Percentiles rank a stretch among this genome's conserved stretches.
Conservation (phyloP, 1,140 invertebrate genomes). For the Zaprionus taronus region DNA sequence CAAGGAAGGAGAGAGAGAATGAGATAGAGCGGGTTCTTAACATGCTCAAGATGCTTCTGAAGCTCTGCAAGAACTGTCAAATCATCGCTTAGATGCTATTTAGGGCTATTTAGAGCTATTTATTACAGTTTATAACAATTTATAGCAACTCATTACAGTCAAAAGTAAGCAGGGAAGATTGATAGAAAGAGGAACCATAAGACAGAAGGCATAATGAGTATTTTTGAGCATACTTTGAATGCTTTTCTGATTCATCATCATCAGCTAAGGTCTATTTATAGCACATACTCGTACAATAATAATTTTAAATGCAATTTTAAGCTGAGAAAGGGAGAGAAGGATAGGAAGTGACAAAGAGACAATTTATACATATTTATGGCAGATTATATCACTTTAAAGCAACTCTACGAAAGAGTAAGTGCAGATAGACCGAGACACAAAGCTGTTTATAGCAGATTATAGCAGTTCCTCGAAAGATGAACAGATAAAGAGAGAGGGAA, state of each 20-base stretch:
- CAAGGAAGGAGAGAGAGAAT: not conserved
- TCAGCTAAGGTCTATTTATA: not conserved
- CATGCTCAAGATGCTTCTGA: constrained; percentile 6
- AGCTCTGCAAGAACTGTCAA: constrained; percentile 6
- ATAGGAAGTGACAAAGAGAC: not conserved
- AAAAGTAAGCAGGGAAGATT: too few species aligned
- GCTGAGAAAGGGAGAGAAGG: not conserved
- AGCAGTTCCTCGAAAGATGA: not conserved
- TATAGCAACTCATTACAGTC: not conserved
- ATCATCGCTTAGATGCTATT: not conserved
- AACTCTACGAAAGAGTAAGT: too few species aligned
- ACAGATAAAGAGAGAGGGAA: not conserved
- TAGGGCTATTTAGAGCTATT: not conserved
- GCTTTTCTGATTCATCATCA: too few species aligned
- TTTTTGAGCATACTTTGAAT: too few species aligned
- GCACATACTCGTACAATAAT: too few species aligned
- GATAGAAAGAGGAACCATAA: too few species aligned
- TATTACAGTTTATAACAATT: not conserved
- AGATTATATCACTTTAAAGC: not conserved
- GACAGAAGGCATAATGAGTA: too few species aligned
- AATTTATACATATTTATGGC: not conserved
- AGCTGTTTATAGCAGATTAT: not conserved
- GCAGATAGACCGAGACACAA: too few species aligned
- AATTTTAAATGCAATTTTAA: too few species aligned
- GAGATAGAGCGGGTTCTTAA: not conserved